These are phyloP conservation scores for Heliconius sara DNA, from an alignment of 2,888 invertebrate species.

Conservation along the genomic window DNA sequence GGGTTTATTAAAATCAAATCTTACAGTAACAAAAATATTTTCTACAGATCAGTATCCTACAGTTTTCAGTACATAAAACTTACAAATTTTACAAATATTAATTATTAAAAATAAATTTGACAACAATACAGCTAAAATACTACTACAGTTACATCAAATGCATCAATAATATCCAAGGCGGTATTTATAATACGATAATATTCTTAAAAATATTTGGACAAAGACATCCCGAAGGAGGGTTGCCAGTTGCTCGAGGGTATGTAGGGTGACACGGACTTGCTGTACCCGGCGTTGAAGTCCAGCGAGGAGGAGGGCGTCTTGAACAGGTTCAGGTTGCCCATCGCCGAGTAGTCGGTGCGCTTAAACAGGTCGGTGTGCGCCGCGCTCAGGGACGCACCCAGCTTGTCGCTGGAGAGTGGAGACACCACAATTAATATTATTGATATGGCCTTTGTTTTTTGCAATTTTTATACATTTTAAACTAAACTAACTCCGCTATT, in stretches of 20 bases:
- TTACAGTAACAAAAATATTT: neutral
- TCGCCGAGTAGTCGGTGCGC: conserved; percentile 55
- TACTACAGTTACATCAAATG: neutral
- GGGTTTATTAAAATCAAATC: neutral
- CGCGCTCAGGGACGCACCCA: conserved; percentile 54
- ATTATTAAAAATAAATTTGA: no score
- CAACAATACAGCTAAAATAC: neutral
- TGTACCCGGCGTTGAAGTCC: conserved; percentile 55
- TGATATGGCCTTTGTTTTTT: neutral
- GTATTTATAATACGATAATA: neutral
- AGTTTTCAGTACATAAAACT: neutral
- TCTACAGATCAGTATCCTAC: neutral
- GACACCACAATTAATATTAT: neutral
- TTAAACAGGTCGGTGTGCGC: conserved; percentile 54
- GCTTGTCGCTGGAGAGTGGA: conserved; percentile 53
- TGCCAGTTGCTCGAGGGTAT: conserved; percentile 54
- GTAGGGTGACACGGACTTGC: conserved; percentile 53
- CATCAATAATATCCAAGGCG: neutral
- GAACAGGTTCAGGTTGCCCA: conserved; percentile 58
- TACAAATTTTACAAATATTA: neutral
- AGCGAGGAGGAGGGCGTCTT: conserved; percentile 53
- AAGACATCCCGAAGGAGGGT: conserved; percentile 49
- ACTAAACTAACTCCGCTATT: neutral
- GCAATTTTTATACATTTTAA: neutral
- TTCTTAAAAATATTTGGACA: conserved; percentile 45